phyloP scores from a whole-genome alignment of 2,113 vertebrate genomes.

The Marcusenius ussheri region DNA sequence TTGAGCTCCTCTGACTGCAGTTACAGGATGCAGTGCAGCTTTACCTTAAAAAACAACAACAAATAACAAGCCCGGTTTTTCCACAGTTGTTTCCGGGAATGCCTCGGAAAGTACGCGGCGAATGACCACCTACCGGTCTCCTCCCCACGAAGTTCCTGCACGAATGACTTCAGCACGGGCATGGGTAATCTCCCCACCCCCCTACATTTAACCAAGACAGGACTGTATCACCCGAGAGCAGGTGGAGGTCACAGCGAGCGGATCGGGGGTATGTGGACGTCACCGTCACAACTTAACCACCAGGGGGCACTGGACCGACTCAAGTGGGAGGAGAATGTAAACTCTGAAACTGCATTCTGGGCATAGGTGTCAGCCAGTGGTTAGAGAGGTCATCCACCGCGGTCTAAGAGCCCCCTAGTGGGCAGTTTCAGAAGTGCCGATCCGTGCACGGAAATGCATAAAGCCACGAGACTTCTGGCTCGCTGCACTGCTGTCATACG shows the following conservation, averaged over 20 bases:
- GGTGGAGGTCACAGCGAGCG: neutral
- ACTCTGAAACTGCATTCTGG: neutral
- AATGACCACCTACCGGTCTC: neutral
- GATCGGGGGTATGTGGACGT: neutral
- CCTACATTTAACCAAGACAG: neutral
- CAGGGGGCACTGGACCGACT: neutral
- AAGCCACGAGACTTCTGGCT: neutral
- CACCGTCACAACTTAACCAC: neutral
- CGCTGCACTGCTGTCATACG: neutral
- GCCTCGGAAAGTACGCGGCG: neutral
- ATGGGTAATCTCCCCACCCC: neutral
- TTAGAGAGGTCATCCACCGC: neutral
- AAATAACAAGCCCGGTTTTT: neutral
- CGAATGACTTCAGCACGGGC: neutral
- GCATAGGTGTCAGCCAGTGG: neutral
- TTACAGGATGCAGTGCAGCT: neutral
- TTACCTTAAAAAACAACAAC: neutral
- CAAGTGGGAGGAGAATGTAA: neutral
- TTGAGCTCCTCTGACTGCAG: neutral
- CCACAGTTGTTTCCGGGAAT: neutral
- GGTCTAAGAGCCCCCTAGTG: neutral
- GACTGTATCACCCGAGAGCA: neutral
- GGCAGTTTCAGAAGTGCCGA: neutral
- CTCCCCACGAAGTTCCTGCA: neutral
- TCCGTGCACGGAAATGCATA: neutral